A percentile compares a stretch with the other conserved stretches of the same genome.
These are phyloP conservation scores for Anodontia alba DNA, from an alignment of 2,888 invertebrate genomes.

Conservation along the genomic window DNA sequence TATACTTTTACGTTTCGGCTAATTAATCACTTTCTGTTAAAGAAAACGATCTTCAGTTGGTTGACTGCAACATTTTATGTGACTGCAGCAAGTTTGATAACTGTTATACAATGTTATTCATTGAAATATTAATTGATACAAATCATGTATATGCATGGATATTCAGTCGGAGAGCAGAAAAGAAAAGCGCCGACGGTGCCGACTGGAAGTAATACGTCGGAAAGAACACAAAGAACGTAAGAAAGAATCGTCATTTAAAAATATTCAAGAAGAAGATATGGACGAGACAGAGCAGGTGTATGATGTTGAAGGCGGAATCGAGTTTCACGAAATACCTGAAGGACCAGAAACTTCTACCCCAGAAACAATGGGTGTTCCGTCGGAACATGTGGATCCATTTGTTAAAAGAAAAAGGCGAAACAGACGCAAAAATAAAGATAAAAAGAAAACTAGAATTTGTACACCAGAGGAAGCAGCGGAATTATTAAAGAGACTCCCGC, in stretches of 20 bases:
- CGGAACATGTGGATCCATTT: slow-evolving; percentile 47
- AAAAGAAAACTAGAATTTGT: slow-evolving; percentile 5
- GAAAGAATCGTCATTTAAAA: slow-evolving; percentile 12
- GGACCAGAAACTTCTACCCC: slow-evolving; percentile 33
- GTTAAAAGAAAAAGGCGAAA: slow-evolving; percentile 40
- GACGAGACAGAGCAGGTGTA: slow-evolving; percentile 18
- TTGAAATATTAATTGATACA: neutral
- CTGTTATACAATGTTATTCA: neutral
- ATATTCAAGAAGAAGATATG: slow-evolving; percentile 8
- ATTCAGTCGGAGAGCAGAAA: slow-evolving; percentile 36
- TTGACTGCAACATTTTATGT: slow-evolving; percentile 67
- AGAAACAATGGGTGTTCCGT: slow-evolving; percentile 38
- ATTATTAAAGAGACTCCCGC: slow-evolving; percentile 20
- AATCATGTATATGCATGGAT: neutral
- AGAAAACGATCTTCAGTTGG: neutral
- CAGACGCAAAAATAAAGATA: slow-evolving; percentile 34
- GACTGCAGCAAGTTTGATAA: slow-evolving; percentile 73
- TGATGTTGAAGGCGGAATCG: slow-evolving; percentile 34
- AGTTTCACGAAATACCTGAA: slow-evolving; percentile 39
- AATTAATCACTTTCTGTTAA: no score
- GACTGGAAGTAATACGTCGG: slow-evolving; percentile 57
- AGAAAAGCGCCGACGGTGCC: slow-evolving; percentile 49
- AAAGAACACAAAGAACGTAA: slow-evolving; percentile 55
- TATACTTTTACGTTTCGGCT: no score
- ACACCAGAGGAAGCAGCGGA: slow-evolving; percentile 17